Conservation (phyloP, 2,113 vertebrate genomes). For the Globicephala melas region DNA sequence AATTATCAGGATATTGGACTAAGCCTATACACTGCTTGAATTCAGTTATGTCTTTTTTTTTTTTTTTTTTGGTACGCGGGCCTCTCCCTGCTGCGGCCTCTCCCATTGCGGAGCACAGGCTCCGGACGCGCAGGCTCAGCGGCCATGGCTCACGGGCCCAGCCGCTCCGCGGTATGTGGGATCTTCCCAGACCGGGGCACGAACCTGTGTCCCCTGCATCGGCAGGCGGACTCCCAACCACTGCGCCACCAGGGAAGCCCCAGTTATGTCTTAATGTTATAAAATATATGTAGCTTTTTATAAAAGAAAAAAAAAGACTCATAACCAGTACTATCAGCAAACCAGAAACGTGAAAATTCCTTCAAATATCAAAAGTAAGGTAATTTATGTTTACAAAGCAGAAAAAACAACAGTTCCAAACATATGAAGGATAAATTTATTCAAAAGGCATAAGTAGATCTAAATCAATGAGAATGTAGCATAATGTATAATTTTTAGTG, state of each 20-base stretch:
- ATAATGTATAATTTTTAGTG: neutral
- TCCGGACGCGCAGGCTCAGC: no score
- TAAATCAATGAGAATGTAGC: neutral
- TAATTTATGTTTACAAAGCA: neutral
- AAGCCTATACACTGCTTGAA: neutral
- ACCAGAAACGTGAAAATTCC: neutral
- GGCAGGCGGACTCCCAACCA: no score
- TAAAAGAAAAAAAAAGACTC: neutral
- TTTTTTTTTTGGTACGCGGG: no score
- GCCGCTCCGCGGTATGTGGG: no score
- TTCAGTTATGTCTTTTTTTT: neutral
- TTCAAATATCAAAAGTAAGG: neutral
- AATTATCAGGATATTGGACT: neutral
- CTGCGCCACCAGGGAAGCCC: no score
- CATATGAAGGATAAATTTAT: neutral
- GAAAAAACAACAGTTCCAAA: neutral
- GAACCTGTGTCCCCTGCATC: no score
- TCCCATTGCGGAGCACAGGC: no score
- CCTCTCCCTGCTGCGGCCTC: no score
- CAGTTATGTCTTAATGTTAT: neutral
- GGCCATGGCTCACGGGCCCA: no score
- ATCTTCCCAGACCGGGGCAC: no score
- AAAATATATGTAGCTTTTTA: neutral
- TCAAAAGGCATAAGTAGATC: neutral
- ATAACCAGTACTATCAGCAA: neutral